Evolutionary conservation across 2,888 invertebrate species (phyloP).

Genomic region (Harmothoe impar): DNA sequence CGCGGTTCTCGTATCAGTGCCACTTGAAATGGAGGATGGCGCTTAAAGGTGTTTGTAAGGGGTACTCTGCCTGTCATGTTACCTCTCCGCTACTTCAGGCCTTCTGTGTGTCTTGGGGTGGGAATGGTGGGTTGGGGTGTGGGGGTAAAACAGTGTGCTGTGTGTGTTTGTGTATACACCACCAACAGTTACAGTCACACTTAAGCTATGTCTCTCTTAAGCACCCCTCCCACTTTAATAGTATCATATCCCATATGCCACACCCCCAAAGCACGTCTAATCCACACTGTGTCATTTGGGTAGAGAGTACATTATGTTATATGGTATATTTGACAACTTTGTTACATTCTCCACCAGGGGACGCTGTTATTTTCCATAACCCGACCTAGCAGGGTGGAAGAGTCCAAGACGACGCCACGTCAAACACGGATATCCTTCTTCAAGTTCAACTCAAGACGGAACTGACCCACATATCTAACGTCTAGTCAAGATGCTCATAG

Average conservation of each 20-base stretch:
- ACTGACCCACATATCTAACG: neutral
- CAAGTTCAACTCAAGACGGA: constrained; percentile 40
- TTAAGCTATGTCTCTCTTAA: too few species aligned
- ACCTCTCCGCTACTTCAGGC: neutral
- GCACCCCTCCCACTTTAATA: too few species aligned
- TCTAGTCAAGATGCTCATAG: neutral
- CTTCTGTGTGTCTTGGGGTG: neutral
- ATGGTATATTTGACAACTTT: too few species aligned
- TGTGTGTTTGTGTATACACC: neutral
- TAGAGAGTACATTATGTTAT: too few species aligned
- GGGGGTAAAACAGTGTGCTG: neutral
- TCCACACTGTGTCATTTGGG: too few species aligned
- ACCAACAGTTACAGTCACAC: neutral
- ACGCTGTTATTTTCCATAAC: neutral
- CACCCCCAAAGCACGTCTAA: neutral
- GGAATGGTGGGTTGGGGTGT: neutral
- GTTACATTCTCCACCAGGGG: too few species aligned
- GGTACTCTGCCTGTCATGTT: neutral
- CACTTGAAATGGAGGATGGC: constrained; percentile 21
- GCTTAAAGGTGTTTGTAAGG: neutral
- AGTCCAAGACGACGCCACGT: constrained; percentile 20
- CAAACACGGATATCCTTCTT: constrained; percentile 56
- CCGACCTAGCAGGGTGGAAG: neutral
- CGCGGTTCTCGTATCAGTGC: neutral
- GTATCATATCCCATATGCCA: neutral